Evolutionary conservation across 2,888 invertebrate genomes (phyloP).

Genomic region (Drosophila testacea): DNA sequence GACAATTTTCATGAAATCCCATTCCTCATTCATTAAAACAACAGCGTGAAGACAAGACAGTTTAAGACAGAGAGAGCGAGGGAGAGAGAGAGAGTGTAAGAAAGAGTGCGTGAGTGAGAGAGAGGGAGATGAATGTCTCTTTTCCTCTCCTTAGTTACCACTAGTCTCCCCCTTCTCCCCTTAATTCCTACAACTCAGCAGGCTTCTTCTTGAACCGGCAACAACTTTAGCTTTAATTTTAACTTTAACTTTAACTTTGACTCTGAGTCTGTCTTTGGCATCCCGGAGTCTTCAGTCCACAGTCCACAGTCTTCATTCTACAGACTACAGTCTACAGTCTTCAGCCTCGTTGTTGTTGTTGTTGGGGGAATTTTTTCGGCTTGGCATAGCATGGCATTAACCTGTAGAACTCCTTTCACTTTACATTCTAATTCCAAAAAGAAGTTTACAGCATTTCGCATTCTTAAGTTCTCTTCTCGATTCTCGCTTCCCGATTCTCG

Average conservation of each 20-base stretch:
- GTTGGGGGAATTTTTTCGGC: slow-evolving; percentile 28
- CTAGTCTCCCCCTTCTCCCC: not conserved
- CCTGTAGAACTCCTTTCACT: slow-evolving; percentile 80
- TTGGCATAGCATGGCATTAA: slow-evolving; percentile 58
- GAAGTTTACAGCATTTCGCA: slow-evolving; percentile 71
- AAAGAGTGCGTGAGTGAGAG: not conserved
- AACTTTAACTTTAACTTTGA: not conserved
- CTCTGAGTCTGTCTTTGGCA: not conserved
- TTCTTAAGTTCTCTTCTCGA: slow-evolving; percentile 42
- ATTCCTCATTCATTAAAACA: slow-evolving; percentile 67
- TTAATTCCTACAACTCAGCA: not conserved
- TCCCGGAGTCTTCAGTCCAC: not conserved
- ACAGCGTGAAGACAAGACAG: slow-evolving; percentile 10
- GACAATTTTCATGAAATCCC: slow-evolving; percentile 60
- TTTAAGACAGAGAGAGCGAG: not conserved
- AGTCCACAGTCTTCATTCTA: no score
- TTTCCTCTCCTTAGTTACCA: not conserved
- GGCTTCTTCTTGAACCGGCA: not conserved
- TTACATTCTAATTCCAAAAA: slow-evolving; percentile 77
- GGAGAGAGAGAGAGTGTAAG: not conserved
- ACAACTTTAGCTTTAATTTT: not conserved
- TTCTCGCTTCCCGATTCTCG: no score
- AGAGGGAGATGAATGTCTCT: not conserved
- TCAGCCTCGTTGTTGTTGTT: slow-evolving; percentile 5
- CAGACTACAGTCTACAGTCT: not conserved